phyloP scores from a whole-genome alignment of 2,113 vertebrate genomes.

The Pantherophis guttatus region DNA sequence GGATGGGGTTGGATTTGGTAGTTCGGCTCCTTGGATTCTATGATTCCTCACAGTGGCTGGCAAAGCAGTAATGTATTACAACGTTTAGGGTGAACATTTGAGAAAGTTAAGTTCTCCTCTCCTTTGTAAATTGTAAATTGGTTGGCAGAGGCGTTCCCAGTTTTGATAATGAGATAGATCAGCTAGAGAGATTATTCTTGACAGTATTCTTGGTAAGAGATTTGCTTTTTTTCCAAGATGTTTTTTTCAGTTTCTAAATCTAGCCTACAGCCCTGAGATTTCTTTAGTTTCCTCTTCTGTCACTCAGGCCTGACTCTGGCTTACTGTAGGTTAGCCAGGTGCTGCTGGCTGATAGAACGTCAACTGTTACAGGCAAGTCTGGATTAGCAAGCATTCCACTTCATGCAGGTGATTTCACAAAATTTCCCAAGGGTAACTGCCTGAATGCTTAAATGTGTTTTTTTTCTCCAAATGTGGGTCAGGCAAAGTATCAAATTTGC shows the following conservation, averaged over 20 bases:
- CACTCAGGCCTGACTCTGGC: not conserved
- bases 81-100: not conserved
- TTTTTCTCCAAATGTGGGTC: not conserved
- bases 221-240: not conserved
- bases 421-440: not conserved
- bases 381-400: not conserved
- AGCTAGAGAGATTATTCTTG: not conserved
- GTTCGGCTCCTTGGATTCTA: not conserved
- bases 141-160: not conserved
- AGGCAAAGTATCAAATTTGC: not conserved
- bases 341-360: not conserved
- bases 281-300: not conserved
- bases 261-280: not conserved
- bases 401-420: not conserved
- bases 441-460: not conserved
- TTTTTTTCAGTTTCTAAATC: not conserved
- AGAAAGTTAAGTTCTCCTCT: not conserved
- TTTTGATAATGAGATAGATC: not conserved
- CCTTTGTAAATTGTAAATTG: not conserved
- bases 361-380: not conserved
- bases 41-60: not conserved
- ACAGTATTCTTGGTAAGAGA: not conserved
- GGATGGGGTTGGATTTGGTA: not conserved
- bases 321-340: not conserved
- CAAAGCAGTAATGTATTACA: not conserved